These are phyloP conservation scores for Noctua fimbriata DNA, from an alignment of 2,888 invertebrate species.

Conservation along the genomic window DNA sequence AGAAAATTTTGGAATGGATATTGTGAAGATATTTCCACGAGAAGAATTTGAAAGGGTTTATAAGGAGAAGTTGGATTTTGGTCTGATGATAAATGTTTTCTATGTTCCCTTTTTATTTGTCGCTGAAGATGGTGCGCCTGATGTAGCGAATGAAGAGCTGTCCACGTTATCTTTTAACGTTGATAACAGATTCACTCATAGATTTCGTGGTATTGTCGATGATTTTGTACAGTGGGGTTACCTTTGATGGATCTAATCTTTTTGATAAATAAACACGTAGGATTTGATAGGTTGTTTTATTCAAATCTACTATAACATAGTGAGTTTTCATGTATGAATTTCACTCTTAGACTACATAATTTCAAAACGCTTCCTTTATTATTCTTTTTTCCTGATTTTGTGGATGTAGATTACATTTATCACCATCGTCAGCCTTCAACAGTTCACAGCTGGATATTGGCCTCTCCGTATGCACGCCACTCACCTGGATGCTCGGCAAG, in stretches of 20 bases:
- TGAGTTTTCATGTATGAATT: neutral
- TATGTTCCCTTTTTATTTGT: conserved; percentile 74
- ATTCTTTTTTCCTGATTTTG: neutral
- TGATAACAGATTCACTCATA: conserved; percentile 65
- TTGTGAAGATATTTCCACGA: conserved; percentile 70
- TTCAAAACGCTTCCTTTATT: no score
- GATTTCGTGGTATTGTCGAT: conserved; percentile 71
- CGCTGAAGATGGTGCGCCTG: conserved; percentile 69
- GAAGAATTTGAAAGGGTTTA: conserved; percentile 73
- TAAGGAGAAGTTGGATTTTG: conserved; percentile 73
- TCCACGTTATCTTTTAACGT: conserved; percentile 63
- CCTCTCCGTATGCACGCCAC: neutral
- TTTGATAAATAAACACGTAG: conserved; percentile 1
- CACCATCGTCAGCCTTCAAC: neutral
- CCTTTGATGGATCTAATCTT: conserved; percentile 22
- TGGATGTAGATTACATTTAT: neutral
- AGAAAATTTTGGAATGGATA: conserved; percentile 70
- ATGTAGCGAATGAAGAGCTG: conserved; percentile 62
- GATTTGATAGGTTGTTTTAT: neutral
- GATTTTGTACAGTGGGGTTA: conserved; percentile 73
- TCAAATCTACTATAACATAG: neutral
- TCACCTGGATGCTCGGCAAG: neutral
- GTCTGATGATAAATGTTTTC: conserved; percentile 71
- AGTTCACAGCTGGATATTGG: neutral
- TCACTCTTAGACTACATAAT: neutral